Evolutionary conservation across 1,140 invertebrate species (phyloP).

Genomic region (Sinella curviseta): DNA sequence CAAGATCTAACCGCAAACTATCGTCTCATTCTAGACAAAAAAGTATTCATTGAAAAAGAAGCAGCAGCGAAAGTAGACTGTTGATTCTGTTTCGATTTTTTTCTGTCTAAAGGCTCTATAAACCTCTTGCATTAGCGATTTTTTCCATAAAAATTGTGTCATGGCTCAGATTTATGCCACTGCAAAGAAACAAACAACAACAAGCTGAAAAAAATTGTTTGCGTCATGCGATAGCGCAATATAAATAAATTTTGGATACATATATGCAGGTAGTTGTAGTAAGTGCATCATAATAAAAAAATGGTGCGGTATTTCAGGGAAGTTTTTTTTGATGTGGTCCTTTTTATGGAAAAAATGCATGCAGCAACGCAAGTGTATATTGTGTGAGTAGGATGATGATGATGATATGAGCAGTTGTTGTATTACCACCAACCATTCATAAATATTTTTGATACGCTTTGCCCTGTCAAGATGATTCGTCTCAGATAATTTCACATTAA

Average conservation of each 20-base stretch:
- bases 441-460: constrained; percentile 35
- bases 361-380: not conserved
- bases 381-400: not conserved
- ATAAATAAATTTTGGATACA: not conserved
- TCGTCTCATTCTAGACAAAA: no score
- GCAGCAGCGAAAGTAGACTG: no score
- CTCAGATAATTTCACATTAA: not conserved
- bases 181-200: not conserved
- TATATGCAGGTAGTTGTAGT: not conserved
- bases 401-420: not conserved
- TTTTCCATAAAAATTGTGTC: not conserved
- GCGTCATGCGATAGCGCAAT: not conserved
- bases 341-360: no score
- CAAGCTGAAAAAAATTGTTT: not conserved
- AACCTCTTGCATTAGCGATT: no score
- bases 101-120: no score
- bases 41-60: no score
- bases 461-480: constrained; percentile 37
- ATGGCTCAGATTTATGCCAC: not conserved
- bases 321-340: no score
- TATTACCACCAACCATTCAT: constrained; percentile 36
- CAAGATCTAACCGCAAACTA: no score
- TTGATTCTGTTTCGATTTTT: no score
- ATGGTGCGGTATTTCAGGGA: not conserved
- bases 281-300: no score